Base-by-base conservation (phyloP, 2,888 invertebrate genomes). In the Autographa pulchrina region DNA sequence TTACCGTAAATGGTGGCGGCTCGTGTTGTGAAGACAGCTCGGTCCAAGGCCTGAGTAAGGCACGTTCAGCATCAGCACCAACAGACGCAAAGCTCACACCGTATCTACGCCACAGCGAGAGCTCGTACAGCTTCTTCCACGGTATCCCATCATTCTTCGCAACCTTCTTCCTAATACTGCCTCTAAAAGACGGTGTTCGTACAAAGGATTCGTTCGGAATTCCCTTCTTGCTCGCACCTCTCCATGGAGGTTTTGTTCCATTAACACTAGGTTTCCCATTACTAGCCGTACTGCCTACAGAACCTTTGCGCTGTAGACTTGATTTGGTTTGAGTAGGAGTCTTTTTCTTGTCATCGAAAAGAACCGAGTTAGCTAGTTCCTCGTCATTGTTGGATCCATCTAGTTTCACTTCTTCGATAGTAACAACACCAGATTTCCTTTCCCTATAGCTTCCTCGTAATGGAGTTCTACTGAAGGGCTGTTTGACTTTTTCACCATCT, bases 81-180 rank as follows among this genome's bases (percentile, higher is more conserved):
- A 91, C 91, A 38, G 91, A 84, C 54, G 94, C 93, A 81, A 96
- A 96, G 87, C 91, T 95, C 76, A 96, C 94, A 63, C 96, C 95
- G 80, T 91, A 96, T 92, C 96, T 95, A 88, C 96, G 93, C 92
- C 96, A 94, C 79, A 96, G 89, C 58, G 96, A 96, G 88, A 96
- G 91, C 85, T 96, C 96, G 85, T 96, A 93, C 75, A 97, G 89
- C 85, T 96, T 94, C 80, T 96, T 94, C 96, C 96, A 96, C 54
- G 96, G 94, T 60, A 96, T 88, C 16, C 92, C 94, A 79, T 96
- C 94, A 76, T 86, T 92, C 65, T 92, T 92, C 48, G 86, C 82
- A 56, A 91, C 92, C 80, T 92, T 92, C 90, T 95, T 96, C 68
- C 92, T 92, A 64, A 95, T 91, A 69, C 95, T 96, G 18, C 94